Conservation (phyloP, 2,888 invertebrate genomes). For the Bhutanitis thaidina region DNA sequence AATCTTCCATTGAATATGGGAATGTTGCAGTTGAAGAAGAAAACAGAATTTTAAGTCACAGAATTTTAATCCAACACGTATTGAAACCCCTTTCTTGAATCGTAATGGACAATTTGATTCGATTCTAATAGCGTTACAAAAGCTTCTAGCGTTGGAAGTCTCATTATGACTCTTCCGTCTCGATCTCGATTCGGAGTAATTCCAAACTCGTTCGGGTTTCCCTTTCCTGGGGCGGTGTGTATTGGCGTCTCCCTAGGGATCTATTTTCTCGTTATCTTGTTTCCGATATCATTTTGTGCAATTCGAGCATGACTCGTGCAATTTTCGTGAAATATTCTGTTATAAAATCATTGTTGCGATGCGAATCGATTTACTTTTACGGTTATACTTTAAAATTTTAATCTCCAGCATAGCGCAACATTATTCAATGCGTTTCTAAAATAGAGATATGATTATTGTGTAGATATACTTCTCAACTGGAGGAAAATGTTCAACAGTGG, state of each 20-base stretch:
- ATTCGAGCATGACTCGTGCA: not conserved
- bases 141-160: not conserved
- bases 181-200: not conserved
- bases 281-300: not conserved
- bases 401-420: no score
- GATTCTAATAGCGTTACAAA: not conserved
- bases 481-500: no score
- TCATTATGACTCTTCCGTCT: constrained; percentile 1
- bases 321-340: not conserved
- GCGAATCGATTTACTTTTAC: not conserved
- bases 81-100: no score
- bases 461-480: no score
- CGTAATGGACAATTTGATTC: not conserved
- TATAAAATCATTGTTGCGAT: not conserved
- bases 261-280: not conserved
- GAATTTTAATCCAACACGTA: no score
- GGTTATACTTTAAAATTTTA: no score
- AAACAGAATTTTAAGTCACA: no score
- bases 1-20: no score
- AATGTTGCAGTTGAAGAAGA: no score
- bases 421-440: no score
- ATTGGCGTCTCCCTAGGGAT: not conserved
- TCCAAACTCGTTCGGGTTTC: not conserved
- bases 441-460: no score
- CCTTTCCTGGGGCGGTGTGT: not conserved